These are phyloP conservation scores for Lerema accius DNA, from an alignment of 1,140 invertebrate genomes.

Conservation along the genomic window DNA sequence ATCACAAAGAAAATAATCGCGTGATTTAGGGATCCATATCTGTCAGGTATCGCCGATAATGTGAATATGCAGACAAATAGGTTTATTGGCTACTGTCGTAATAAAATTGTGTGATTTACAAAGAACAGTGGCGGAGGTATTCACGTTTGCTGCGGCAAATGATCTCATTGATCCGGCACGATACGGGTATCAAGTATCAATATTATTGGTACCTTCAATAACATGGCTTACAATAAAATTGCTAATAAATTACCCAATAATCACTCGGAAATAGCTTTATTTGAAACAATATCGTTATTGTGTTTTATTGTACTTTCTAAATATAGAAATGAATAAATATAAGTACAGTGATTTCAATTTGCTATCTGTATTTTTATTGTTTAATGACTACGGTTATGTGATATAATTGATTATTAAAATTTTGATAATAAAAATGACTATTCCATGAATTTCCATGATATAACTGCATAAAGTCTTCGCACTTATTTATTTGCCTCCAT, in stretches of 20 bases:
- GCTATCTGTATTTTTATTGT: too few relatives aligned
- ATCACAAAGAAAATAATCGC: conserved; percentile 58
- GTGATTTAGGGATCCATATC: conserved; percentile 71
- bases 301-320: background rate
- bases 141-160: conserved; percentile 43
- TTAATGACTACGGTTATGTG: too few relatives aligned
- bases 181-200: conserved; percentile 18
- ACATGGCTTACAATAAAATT: background rate
- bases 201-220: conserved; percentile 9
- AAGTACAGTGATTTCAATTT: too few relatives aligned
- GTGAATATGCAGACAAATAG: conserved; percentile 73
- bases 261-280: background rate
- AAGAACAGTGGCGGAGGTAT: conserved; percentile 42
- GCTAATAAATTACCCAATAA: background rate
- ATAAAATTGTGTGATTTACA: conserved; percentile 59
- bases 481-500: too few relatives aligned
- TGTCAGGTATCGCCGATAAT: conserved; percentile 63
- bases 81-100: conserved; percentile 72
- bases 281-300: background rate
- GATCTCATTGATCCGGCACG: conserved; percentile 32
- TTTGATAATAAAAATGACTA: too few relatives aligned
- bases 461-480: too few relatives aligned
- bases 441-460: too few relatives aligned
- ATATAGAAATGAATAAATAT: too few relatives aligned
- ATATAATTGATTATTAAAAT: too few relatives aligned